phyloP scores from a whole-genome alignment of 2,113 vertebrate genomes.

The Numenius arquata region DNA sequence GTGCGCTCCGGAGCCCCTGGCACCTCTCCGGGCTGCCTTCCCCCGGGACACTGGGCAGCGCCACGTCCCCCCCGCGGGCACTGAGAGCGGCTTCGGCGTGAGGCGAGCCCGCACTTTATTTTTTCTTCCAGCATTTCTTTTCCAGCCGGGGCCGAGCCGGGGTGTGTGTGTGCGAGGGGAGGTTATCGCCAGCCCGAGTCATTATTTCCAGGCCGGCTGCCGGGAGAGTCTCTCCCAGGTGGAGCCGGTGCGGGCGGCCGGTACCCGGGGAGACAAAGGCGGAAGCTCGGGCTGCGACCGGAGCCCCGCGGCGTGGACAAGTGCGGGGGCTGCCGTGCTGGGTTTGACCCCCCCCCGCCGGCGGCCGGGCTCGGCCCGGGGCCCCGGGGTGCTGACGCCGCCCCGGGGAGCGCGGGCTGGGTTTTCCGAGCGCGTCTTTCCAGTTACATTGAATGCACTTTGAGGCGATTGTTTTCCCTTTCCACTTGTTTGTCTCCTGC shows the following conservation, averaged over 20 bases:
- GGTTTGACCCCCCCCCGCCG: not conserved
- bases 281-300: not conserved
- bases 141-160: not conserved
- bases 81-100: not conserved
- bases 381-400: not conserved
- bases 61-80: not conserved
- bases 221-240: not conserved
- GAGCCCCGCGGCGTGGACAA: not conserved
- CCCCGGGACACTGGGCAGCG: not conserved
- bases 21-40: not conserved
- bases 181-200: not conserved
- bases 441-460: constrained; percentile 23
- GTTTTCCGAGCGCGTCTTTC: constrained; percentile 6
- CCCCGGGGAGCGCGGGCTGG: not conserved
- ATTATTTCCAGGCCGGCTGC: constrained; percentile 3
- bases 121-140: not conserved
- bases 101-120: not conserved
- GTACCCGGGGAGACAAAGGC: constrained; percentile 7
- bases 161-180: not conserved
- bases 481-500: constrained; percentile 79
- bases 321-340: not conserved
- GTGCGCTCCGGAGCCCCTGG: not conserved
- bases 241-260: not conserved
- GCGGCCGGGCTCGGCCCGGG: not conserved
- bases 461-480: constrained; percentile 65